These are phyloP conservation scores for Andrena bicolor DNA, from an alignment of 2,888 invertebrate species.

Conservation along the genomic window DNA sequence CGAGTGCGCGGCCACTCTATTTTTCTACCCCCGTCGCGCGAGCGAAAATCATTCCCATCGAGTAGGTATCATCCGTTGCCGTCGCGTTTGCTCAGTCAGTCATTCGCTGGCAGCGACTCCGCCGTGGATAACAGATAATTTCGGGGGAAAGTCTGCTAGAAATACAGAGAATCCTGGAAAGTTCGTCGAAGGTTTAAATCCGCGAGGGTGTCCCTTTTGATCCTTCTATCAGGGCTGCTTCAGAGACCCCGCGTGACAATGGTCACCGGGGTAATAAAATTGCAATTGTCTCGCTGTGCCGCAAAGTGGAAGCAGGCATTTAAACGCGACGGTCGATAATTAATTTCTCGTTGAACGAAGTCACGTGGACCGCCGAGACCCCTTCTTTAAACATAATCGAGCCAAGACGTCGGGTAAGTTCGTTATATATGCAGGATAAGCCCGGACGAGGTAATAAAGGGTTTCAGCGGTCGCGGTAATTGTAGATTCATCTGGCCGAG, in stretches of 20 bases:
- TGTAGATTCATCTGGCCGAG: slow-evolving; percentile 39
- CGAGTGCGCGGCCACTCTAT: not conserved
- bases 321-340: slow-evolving; percentile 41
- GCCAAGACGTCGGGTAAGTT: slow-evolving; percentile 55
- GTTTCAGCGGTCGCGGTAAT: slow-evolving; percentile 42
- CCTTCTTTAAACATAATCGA: slow-evolving; percentile 65
- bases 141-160: too few relatives aligned
- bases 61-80: too few relatives aligned
- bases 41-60: slow-evolving; percentile 17
- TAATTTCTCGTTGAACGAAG: slow-evolving; percentile 64
- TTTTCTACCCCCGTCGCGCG: not conserved
- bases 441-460: slow-evolving; percentile 56
- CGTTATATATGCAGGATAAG: slow-evolving; percentile 57
- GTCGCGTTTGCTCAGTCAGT: too few relatives aligned
- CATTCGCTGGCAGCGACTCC: too few relatives aligned
- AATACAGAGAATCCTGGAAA: too few relatives aligned
- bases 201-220: too few relatives aligned
- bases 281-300: too few relatives aligned
- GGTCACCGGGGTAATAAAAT: too few relatives aligned
- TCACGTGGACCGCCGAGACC: slow-evolving; percentile 44
- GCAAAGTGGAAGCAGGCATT: not conserved
- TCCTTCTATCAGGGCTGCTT: too few relatives aligned
- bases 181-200: too few relatives aligned
- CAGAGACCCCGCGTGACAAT: too few relatives aligned
- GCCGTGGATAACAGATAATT: too few relatives aligned